phyloP scores from a whole-genome alignment of 2,797 vertebrate species.

The Onychomys torridus region DNA sequence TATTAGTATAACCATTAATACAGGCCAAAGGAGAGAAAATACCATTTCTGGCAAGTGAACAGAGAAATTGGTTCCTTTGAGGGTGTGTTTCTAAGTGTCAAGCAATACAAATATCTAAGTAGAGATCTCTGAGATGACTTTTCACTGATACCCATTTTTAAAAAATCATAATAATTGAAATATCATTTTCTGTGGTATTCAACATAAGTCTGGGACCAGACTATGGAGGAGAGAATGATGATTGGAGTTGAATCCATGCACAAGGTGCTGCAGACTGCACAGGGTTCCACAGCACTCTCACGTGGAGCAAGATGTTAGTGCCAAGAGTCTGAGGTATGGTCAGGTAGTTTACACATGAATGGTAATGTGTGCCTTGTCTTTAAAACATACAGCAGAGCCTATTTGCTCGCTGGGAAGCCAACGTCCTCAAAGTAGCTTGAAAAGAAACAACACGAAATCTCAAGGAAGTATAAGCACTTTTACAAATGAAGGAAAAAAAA shows the following conservation, averaged over 20 bases:
- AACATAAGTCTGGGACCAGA: accelerated
- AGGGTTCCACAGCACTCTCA: accelerated
- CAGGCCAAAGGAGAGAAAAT: not conserved
- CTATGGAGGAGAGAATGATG: not conserved
- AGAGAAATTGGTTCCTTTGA: not conserved
- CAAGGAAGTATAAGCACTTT: not conserved
- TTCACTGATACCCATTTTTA: not conserved
- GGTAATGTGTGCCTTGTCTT: not conserved
- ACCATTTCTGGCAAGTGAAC: not conserved
- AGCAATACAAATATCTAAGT: not conserved
- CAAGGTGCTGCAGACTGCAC: accelerated
- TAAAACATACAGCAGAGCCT: not conserved
- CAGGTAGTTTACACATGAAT: not conserved
- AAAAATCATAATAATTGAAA: not conserved
- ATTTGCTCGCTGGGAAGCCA: not conserved
- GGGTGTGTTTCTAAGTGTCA: not conserved
- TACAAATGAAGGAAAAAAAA: not conserved
- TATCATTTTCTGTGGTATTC: not conserved
- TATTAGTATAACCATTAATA: not conserved
- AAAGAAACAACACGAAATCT: not conserved
- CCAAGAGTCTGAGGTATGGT: accelerated
- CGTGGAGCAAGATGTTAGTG: accelerated
- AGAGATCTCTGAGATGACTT: not conserved
- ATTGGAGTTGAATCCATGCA: not conserved
- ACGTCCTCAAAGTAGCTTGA: not conserved